Evolutionary conservation across 2,113 vertebrate species (phyloP).

Genomic region (Percina caprodes): DNA sequence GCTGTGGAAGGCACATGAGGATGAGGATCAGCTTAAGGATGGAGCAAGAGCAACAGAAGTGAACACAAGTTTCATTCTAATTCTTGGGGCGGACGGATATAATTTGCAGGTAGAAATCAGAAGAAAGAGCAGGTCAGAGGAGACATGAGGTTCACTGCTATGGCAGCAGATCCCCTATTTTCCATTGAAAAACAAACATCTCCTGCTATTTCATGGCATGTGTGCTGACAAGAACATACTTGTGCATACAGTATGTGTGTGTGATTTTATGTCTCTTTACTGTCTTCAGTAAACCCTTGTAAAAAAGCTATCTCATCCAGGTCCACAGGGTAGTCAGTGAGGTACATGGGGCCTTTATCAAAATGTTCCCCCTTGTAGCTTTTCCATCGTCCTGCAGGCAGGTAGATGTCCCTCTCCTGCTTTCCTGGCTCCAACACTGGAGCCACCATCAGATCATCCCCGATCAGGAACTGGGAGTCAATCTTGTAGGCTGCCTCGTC

Average conservation of each 20-base stretch:
- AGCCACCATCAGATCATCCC: slow-evolving; percentile 95
- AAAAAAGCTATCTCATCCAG: slow-evolving; percentile 94
- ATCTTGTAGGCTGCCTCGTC: slow-evolving; percentile 91
- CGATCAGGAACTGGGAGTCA: slow-evolving; percentile 97
- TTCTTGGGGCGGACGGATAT: slow-evolving; percentile 38
- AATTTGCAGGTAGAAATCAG: slow-evolving; percentile 25
- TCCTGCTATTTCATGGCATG: slow-evolving; percentile 20
- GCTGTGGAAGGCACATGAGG: slow-evolving; percentile 76
- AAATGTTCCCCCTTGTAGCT: slow-evolving; percentile 95
- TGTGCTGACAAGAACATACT: slow-evolving; percentile 43
- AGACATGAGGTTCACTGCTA: slow-evolving; percentile 19
- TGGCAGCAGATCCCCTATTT: slow-evolving; percentile 26
- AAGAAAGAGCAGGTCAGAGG: slow-evolving; percentile 14
- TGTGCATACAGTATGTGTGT: slow-evolving; percentile 7
- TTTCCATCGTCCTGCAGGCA: slow-evolving; percentile 92
- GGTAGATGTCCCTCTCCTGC: slow-evolving; percentile 94
- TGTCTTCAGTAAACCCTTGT: slow-evolving; percentile 68
- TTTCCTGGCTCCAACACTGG: slow-evolving; percentile 95
- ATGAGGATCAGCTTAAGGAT: slow-evolving; percentile 56
- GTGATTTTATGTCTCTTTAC: slow-evolving; percentile 4
- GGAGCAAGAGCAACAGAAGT: slow-evolving; percentile 45
- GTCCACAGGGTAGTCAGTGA: slow-evolving; percentile 92
- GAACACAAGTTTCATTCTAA: slow-evolving; percentile 25
- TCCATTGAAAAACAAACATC: slow-evolving; percentile 42
- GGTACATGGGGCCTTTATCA: slow-evolving; percentile 89